These are phyloP conservation scores for Lophura nycthemera DNA, from an alignment of 2,113 vertebrate species.

Conservation along the genomic window DNA sequence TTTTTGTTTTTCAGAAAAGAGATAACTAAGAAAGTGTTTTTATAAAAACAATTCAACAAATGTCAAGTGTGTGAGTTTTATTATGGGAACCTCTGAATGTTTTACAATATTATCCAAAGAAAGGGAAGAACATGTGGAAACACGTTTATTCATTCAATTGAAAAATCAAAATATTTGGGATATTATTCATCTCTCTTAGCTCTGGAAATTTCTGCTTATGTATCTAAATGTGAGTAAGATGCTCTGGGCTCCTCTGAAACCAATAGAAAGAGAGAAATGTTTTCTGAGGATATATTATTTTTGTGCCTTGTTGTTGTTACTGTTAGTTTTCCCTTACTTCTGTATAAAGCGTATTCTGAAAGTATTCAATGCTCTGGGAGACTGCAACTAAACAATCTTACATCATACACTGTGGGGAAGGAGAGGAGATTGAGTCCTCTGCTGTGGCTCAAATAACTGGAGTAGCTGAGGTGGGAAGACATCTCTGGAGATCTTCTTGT, in stretches of 20 bases:
- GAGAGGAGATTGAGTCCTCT: not conserved
- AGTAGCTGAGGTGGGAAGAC: not conserved
- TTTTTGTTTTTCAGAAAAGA: not conserved
- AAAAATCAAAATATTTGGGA: slow-evolving; percentile 1
- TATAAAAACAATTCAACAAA: not conserved
- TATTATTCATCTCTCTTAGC: not conserved
- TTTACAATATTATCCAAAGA: not conserved
- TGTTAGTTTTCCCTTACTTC: not conserved
- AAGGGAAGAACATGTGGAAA: not conserved
- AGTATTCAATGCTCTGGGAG: not conserved
- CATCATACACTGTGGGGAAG: not conserved
- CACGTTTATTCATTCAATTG: not conserved
- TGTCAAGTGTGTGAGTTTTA: not conserved
- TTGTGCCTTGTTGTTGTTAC: not conserved
- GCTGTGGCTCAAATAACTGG: not conserved
- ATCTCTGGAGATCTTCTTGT: not conserved
- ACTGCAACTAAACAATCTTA: not conserved
- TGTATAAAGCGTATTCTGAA: not conserved
- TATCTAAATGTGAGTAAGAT: not conserved
- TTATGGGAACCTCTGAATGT: not conserved
- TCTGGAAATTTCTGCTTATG: not conserved
- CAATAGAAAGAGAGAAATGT: not conserved
- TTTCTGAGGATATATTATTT: not conserved
- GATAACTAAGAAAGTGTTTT: not conserved
- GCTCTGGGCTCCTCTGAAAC: not conserved